Evolutionary conservation across 2,113 vertebrate species (phyloP).

Genomic region (Petrocephalus microphthalmus): DNA sequence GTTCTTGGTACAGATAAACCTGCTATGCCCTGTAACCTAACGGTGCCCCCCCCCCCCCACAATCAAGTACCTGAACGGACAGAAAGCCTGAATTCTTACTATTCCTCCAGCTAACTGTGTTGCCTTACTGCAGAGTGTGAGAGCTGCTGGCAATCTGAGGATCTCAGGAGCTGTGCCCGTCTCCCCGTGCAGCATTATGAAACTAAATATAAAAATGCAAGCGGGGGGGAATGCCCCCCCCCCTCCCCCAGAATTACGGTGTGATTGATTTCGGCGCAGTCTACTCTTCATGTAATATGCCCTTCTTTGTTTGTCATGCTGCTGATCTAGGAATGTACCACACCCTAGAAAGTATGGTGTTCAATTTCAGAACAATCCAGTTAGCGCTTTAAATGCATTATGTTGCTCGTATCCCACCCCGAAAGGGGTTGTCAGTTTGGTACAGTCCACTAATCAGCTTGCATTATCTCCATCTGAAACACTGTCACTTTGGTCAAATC

Average conservation of each 20-base stretch:
- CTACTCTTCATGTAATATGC: neutral
- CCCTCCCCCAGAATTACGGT: neutral
- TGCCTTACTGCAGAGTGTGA: constrained; percentile 21
- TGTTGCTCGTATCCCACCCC: neutral
- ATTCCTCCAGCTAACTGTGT: constrained; percentile 19
- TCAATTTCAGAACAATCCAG: neutral
- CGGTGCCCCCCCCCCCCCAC: no score
- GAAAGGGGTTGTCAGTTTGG: neutral
- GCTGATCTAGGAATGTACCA: neutral
- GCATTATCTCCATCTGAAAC: neutral
- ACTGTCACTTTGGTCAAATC: neutral
- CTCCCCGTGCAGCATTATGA: neutral
- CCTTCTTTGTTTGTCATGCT: neutral
- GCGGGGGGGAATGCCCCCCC: neutral
- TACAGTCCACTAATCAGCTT: neutral
- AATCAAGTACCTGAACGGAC: neutral
- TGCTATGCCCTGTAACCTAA: neutral
- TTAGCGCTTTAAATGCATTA: neutral
- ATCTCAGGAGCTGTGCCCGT: neutral
- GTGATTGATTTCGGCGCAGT: neutral
- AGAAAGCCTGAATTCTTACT: constrained; percentile 18
- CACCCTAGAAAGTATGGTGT: neutral
- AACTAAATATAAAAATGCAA: neutral
- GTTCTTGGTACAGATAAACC: neutral
- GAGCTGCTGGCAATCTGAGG: no score